phyloP scores from a whole-genome alignment of 2,113 vertebrate species.

The Malurus alboscapulatus region DNA sequence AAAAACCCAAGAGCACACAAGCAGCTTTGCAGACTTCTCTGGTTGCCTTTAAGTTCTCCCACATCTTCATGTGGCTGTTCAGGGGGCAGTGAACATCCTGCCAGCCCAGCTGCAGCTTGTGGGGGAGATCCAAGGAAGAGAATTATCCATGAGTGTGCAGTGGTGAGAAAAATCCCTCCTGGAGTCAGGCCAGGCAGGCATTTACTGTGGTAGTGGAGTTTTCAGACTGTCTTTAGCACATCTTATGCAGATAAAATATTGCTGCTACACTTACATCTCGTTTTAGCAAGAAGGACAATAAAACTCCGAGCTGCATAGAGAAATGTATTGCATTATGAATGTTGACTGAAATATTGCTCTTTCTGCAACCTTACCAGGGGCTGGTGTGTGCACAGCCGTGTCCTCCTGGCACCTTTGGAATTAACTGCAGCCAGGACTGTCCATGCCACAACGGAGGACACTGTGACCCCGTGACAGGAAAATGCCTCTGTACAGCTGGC shows the following conservation, averaged over 20 bases:
- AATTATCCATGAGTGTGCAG: background rate
- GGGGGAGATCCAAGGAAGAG: background rate
- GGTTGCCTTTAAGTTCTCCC: background rate
- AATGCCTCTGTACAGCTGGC: constrained; percentile 90
- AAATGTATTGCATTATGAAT: background rate
- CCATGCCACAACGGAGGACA: constrained; percentile 94
- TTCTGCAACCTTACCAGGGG: constrained; percentile 77
- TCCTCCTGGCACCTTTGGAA: constrained; percentile 87
- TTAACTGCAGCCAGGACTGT: constrained; percentile 96
- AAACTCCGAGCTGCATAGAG: background rate
- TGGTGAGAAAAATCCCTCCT: background rate
- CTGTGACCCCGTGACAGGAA: constrained; percentile 91
- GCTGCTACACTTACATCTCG: background rate
- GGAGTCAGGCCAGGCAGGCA: background rate
- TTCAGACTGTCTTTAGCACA: background rate
- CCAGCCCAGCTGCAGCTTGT: background rate
- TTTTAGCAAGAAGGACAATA: constrained; percentile 7
- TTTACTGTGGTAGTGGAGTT: background rate
- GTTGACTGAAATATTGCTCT: constrained; percentile 36
- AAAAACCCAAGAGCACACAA: background rate
- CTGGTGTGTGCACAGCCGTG: constrained; percentile 95
- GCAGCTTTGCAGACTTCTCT: background rate
- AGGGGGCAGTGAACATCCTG: background rate
- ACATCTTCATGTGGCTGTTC: background rate
- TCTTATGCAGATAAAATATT: constrained; percentile 3